Evolutionary conservation across 2,888 invertebrate genomes (phyloP).

Genomic region (Platycheirus rosarum): DNA sequence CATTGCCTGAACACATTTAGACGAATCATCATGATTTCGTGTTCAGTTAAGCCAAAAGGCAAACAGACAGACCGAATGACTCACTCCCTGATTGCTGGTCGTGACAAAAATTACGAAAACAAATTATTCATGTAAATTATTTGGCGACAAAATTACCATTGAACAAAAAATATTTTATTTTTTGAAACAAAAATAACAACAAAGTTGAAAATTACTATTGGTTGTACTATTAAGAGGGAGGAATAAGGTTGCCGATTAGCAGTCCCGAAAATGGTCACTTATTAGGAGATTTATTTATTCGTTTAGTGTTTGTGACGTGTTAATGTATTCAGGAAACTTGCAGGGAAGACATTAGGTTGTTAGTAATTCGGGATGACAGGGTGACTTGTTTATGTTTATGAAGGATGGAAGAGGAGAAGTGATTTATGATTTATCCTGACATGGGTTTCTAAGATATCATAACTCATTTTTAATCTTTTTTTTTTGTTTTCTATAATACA

Average conservation of each 20-base stretch:
- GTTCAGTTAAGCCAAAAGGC: background rate
- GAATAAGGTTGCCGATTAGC: conserved; percentile 33
- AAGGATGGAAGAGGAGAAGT: conserved; percentile 15
- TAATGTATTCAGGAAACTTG: conserved; percentile 35
- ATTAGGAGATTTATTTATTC: conserved; percentile 32
- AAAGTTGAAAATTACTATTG: too few species aligned
- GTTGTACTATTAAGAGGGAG: background rate
- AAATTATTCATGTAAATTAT: conserved; percentile 4
- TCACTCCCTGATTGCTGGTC: conserved; percentile 21
- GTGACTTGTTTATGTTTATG: conserved; percentile 13
- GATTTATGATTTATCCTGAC: conserved; percentile 35
- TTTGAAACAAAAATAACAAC: too few species aligned
- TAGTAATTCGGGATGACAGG: background rate
- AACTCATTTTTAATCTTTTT: too few species aligned
- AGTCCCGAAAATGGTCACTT: conserved; percentile 46
- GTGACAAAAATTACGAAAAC: conserved; percentile 35
- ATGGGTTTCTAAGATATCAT: conserved; percentile 26
- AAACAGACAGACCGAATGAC: conserved; percentile 23
- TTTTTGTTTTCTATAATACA: conserved; percentile 5
- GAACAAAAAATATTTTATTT: conserved; percentile 31
- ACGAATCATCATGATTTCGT: conserved; percentile 44
- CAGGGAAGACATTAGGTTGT: conserved; percentile 13
- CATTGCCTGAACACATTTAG: conserved; percentile 32
- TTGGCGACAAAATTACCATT: conserved; percentile 46
- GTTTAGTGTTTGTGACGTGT: conserved; percentile 24